phyloP scores from a whole-genome alignment of 2,797 vertebrate genomes.

The Fistularia commersonii region DNA sequence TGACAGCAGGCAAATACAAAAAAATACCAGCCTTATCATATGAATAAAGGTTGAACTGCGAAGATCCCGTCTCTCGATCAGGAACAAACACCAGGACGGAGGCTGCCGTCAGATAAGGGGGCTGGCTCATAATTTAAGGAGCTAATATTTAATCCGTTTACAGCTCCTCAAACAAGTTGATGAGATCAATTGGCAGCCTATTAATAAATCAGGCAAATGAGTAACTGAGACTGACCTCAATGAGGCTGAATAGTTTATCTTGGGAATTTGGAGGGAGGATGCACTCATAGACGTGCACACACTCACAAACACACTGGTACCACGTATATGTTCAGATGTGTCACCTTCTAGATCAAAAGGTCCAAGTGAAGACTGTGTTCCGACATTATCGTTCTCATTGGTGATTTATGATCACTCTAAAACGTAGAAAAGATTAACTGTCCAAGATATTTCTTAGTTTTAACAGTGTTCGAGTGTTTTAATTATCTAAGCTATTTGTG shows the following conservation, averaged over 20 bases:
- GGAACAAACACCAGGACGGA: background rate
- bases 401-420: slow-evolving; percentile 36
- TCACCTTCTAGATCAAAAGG: background rate
- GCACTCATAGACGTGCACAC: background rate
- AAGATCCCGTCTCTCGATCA: background rate
- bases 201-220: slow-evolving; percentile 21
- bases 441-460: too few relatives aligned
- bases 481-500: too few relatives aligned
- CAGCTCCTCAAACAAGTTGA: slow-evolving; percentile 7
- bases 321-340: background rate
- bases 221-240: slow-evolving; percentile 6
- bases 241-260: slow-evolving; percentile 3
- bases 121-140: slow-evolving; percentile 17
- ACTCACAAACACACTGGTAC: background rate
- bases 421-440: slow-evolving; percentile 11
- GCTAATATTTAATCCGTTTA: slow-evolving; percentile 52
- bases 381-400: slow-evolving; percentile 3
- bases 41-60: slow-evolving; percentile 9
- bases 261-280: background rate
- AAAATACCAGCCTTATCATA: background rate
- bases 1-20: too few relatives aligned
- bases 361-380: background rate
- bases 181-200: slow-evolving; percentile 13
- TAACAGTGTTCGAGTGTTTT: too few relatives aligned
- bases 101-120: slow-evolving; percentile 23